These are phyloP conservation scores for Drosophila triauraria DNA, from an alignment of 1,140 invertebrate genomes.

Conservation along the genomic window DNA sequence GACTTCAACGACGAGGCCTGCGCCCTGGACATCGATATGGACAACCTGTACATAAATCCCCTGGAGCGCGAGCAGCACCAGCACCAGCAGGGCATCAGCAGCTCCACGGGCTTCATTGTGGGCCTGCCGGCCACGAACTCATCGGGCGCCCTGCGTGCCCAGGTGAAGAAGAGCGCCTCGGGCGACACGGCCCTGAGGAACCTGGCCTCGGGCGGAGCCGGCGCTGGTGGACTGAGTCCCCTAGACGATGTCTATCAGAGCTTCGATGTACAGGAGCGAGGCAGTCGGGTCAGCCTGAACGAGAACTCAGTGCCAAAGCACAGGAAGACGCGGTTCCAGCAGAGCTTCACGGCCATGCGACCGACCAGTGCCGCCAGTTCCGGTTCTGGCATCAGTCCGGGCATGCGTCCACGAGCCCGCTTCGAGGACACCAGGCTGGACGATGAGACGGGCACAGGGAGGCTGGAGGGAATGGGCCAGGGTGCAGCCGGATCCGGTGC, in stretches of 20 bases:
- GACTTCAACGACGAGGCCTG: conserved; percentile 87
- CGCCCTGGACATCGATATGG: conserved; percentile 86
- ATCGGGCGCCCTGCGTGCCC: conserved; percentile 64
- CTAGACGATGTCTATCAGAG: conserved; percentile 86
- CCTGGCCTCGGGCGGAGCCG: conserved; percentile 77
- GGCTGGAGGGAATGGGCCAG: conserved; percentile 49
- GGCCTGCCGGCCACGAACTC: conserved; percentile 67
- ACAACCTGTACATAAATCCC: conserved; percentile 97
- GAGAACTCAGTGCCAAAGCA: conserved; percentile 91
- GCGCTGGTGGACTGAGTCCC: conserved; percentile 72
- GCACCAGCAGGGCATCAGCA: conserved; percentile 57
- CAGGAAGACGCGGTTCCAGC: conserved; percentile 94
- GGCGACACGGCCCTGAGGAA: conserved; percentile 89
- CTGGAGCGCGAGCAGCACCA: conserved; percentile 88
- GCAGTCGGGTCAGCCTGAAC: conserved; percentile 88
- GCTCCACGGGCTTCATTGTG: conserved; percentile 78
- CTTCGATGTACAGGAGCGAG: conserved; percentile 86
- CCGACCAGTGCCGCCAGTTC: conserved; percentile 33
- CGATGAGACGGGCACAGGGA: conserved; percentile 83
- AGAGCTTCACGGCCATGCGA: conserved; percentile 85
- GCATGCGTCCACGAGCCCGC: conserved; percentile 59
- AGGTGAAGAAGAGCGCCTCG: conserved; percentile 92
- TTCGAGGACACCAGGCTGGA: conserved; percentile 85
- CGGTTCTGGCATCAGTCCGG: conserved; percentile 12
- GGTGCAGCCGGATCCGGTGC: conserved; percentile 1